A percentile compares a stretch with the other conserved stretches of the same genome.
phyloP scores from a whole-genome alignment of 2,113 vertebrate species.

The Chiloscyllium plagiosum region DNA sequence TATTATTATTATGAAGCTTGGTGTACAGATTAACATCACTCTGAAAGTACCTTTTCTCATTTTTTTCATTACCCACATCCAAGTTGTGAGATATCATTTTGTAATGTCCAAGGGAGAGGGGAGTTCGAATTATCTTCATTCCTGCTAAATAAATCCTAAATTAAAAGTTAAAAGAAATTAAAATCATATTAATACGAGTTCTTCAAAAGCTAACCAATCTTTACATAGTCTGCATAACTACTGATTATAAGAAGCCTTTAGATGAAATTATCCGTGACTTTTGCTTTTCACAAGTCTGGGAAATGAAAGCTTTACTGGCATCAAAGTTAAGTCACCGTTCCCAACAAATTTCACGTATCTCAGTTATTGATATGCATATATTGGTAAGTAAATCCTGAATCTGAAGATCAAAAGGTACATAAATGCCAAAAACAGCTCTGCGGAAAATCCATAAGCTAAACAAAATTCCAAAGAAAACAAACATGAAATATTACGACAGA shows the following conservation, averaged over 20 bases:
- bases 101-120: constrained; percentile 51
- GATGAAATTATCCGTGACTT: background rate
- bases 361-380: background rate
- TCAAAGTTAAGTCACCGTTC: background rate
- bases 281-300: background rate
- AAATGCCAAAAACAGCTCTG: background rate
- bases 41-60: constrained; percentile 46
- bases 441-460: background rate
- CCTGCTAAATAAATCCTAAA: constrained; percentile 52
- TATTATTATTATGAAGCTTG: background rate
- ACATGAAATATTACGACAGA: background rate
- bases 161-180: background rate
- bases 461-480: background rate
- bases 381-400: background rate
- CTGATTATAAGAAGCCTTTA: background rate
- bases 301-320: background rate
- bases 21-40: background rate
- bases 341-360: background rate
- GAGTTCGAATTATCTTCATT: constrained; percentile 50
- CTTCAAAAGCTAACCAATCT: background rate
- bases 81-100: constrained; percentile 47
- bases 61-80: constrained; percentile 39
- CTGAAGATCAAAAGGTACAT: background rate
- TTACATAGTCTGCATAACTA: background rate
- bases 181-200: background rate